Evolutionary conservation across 2,888 invertebrate species (phyloP).

Genomic region (Tortrix viridana): DNA sequence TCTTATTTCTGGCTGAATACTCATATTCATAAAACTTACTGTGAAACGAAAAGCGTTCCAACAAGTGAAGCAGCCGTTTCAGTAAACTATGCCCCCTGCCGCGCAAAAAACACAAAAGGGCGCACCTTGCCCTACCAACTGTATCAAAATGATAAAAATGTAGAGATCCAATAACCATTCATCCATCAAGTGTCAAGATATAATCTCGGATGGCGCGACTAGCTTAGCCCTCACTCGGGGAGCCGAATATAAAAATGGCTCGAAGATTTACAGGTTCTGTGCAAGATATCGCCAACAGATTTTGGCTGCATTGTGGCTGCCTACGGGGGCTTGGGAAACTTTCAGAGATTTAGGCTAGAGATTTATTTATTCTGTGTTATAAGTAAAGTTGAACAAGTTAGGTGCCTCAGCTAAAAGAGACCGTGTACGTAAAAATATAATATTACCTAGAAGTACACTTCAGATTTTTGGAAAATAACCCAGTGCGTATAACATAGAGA

Average conservation of each 20-base stretch:
- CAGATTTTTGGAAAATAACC: no score
- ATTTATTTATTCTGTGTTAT: slow-evolving; percentile 13
- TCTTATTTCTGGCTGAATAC: neutral
- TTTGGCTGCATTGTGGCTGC: slow-evolving; percentile 68
- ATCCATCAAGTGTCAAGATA: slow-evolving; percentile 91
- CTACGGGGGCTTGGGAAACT: slow-evolving; percentile 38
- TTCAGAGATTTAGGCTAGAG: slow-evolving; percentile 14
- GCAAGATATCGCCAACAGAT: slow-evolving; percentile 75
- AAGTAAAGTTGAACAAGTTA: slow-evolving; percentile 1
- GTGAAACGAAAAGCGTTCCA: slow-evolving; percentile 7
- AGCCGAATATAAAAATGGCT: slow-evolving; percentile 82
- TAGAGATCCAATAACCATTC: slow-evolving; percentile 91
- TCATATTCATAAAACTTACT: slow-evolving; percentile 9
- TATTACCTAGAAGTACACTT: no score
- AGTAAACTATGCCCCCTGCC: slow-evolving; percentile 60
- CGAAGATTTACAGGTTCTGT: slow-evolving; percentile 81
- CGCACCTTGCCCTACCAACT: slow-evolving; percentile 74
- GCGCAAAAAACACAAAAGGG: slow-evolving; percentile 48
- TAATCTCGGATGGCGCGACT: slow-evolving; percentile 84
- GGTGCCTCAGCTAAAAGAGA: neutral
- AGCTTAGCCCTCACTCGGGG: slow-evolving; percentile 75
- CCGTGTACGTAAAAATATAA: neutral
- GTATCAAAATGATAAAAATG: slow-evolving; percentile 86
- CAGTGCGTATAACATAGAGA: no score
- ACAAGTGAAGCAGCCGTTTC: slow-evolving; percentile 29